Conservation (phyloP, 2,888 invertebrate species). For the Folsomia candida region DNA sequence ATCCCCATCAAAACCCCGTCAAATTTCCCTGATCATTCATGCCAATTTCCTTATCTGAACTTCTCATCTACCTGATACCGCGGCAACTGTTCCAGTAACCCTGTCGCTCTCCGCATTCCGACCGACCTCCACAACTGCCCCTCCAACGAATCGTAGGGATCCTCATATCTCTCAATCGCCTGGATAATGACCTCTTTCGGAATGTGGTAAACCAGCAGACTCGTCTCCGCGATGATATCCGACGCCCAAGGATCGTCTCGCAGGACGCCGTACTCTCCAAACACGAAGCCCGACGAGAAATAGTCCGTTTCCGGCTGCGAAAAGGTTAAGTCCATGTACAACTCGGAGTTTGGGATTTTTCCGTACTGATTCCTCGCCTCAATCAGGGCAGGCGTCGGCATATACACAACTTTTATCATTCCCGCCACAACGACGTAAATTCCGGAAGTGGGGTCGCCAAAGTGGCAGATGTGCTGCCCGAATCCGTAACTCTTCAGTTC, state of each 20-base stretch:
- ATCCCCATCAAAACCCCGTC: too few relatives aligned
- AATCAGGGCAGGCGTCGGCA: slow-evolving; percentile 18
- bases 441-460: slow-evolving; percentile 54
- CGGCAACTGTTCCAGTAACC: not conserved
- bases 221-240: slow-evolving; percentile 61
- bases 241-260: slow-evolving; percentile 61
- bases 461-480: slow-evolving; percentile 52
- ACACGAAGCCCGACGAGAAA: slow-evolving; percentile 63
- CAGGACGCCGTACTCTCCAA: slow-evolving; percentile 63
- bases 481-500: slow-evolving; percentile 52
- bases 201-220: slow-evolving; percentile 56
- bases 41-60: too few relatives aligned
- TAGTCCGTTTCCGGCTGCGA: slow-evolving; percentile 59
- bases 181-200: slow-evolving; percentile 43
- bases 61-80: slow-evolving; percentile 4
- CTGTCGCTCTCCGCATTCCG: slow-evolving; percentile 60
- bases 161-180: slow-evolving; percentile 52
- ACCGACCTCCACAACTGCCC: slow-evolving; percentile 63
- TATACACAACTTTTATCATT: slow-evolving; percentile 53
- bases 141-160: slow-evolving; percentile 59
- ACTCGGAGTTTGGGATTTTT: slow-evolving; percentile 49
- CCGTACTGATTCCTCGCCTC: slow-evolving; percentile 19
- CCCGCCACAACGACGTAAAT: slow-evolving; percentile 57
- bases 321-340: slow-evolving; percentile 58
- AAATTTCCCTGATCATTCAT: too few relatives aligned